A percentile compares a stretch with the other conserved stretches of the same genome.
Evolutionary conservation across 2,797 vertebrate species (phyloP).

Genomic region (Sylvia borin): DNA sequence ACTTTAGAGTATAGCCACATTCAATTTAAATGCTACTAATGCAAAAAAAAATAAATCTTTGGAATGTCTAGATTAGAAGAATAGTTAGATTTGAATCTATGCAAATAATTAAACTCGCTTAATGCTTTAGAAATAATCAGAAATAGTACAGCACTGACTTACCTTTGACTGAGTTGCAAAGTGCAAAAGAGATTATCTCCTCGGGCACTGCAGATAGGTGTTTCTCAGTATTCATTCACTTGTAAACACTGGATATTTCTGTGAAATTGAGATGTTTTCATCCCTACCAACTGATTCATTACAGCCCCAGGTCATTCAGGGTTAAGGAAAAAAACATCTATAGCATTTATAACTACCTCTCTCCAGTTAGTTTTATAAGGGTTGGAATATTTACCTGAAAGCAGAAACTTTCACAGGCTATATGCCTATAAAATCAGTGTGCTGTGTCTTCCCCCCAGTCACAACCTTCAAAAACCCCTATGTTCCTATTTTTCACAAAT

Average conservation of each 20-base stretch:
- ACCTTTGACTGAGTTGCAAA: background rate
- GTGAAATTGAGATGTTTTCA: background rate
- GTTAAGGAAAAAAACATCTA: background rate
- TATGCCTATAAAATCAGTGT: background rate
- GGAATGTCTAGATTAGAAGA: background rate
- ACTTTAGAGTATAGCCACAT: background rate
- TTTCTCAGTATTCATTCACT: background rate
- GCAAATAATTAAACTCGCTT: background rate
- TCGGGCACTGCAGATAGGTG: background rate
- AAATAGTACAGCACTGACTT: background rate
- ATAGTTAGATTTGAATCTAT: background rate
- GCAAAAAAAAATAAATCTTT: background rate
- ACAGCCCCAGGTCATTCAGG: background rate
- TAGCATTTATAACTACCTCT: background rate
- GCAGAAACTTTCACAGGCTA: background rate
- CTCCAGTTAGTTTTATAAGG: background rate
- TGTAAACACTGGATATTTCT: background rate
- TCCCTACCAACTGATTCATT: background rate
- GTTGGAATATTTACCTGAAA: background rate
- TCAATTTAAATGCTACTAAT: background rate
- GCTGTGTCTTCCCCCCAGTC: rapidly evolving
- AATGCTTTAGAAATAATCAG: background rate
- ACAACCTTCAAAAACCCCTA: background rate
- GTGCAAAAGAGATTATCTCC: background rate
- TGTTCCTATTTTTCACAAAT: background rate